These are phyloP conservation scores for Drosophila pseudotakahashii DNA, from an alignment of 2,888 invertebrate genomes.

Conservation along the genomic window DNA sequence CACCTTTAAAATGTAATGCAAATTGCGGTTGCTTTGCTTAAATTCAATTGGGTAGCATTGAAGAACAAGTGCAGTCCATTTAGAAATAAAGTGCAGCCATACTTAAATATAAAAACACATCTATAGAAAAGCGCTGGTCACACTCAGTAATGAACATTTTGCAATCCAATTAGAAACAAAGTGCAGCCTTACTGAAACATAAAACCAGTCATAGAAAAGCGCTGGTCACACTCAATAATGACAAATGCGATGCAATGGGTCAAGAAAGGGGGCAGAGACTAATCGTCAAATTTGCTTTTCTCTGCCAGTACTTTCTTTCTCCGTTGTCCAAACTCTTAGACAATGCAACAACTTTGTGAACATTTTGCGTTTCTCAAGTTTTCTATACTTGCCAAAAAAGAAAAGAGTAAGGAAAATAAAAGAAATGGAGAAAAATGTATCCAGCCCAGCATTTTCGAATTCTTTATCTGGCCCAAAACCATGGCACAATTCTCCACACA, in stretches of 20 bases:
- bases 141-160: background rate
- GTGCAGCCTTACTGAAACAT: background rate
- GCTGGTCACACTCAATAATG: conserved; percentile 3
- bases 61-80: background rate
- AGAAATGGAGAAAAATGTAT: background rate
- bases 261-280: background rate
- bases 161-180: background rate
- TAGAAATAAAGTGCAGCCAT: background rate
- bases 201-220: background rate
- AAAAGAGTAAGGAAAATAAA: background rate
- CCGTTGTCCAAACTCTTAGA: conserved; percentile 25
- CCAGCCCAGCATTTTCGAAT: conserved; percentile 22
- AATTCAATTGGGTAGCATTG: background rate
- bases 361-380: conserved; percentile 17
- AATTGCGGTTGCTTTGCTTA: background rate
- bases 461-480: conserved; percentile 20
- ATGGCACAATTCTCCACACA: conserved; percentile 1
- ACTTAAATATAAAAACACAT: background rate
- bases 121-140: background rate
- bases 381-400: conserved; percentile 3
- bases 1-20: background rate
- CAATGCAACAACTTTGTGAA: conserved; percentile 33
- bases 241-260: background rate
- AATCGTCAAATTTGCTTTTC: conserved; percentile 18
- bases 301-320: background rate